Percentiles rank a stretch among this genome's conserved stretches.
Evolutionary conservation across 1,140 invertebrate species (phyloP).

Genomic region (Uloborus diversus): DNA sequence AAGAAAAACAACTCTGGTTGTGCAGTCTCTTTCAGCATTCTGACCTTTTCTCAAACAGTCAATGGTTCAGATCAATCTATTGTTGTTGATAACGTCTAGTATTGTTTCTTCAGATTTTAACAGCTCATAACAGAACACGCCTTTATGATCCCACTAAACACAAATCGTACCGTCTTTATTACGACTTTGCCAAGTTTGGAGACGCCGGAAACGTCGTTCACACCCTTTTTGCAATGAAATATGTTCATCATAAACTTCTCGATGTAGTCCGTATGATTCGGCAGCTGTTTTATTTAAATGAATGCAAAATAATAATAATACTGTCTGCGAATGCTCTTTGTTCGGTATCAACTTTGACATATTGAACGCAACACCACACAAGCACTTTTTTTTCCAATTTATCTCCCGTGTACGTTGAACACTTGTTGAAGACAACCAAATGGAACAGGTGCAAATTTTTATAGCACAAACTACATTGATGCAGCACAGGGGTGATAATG

Average conservation of each 20-base stretch:
- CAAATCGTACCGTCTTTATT: background rate
- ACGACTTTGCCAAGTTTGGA: background rate
- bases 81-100: background rate
- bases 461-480: background rate
- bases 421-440: background rate
- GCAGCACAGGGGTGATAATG: background rate
- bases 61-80: background rate
- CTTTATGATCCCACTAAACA: background rate
- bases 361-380: background rate
- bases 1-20: background rate
- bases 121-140: background rate
- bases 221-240: background rate
- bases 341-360: background rate
- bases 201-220: background rate
- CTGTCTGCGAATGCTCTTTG: background rate
- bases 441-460: background rate
- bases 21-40: background rate
- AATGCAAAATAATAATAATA: too few relatives aligned
- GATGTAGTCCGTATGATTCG: background rate
- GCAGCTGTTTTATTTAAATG: background rate
- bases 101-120: background rate
- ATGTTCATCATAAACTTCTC: background rate
- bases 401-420: background rate
- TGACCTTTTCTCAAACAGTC: background rate
- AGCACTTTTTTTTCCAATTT: background rate